Evolutionary conservation across 2,797 vertebrate species (phyloP).

Genomic region (Poeciliopsis turneri): DNA sequence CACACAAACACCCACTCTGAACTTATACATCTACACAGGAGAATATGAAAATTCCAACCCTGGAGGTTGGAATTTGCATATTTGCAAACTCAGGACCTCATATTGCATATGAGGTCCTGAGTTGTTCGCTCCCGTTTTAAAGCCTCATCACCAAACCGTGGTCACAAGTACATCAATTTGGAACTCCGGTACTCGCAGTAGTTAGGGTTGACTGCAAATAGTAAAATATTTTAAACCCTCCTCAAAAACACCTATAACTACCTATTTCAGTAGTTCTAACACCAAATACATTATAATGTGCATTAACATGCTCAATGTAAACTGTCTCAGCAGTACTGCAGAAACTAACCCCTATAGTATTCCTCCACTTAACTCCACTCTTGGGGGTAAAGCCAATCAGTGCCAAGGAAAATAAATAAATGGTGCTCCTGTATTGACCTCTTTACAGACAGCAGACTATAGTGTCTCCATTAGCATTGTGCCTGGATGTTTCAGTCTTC

Average conservation of each 20-base stretch:
- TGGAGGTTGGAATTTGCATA: no score
- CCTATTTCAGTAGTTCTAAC: no score
- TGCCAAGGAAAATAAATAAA: background rate
- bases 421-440: background rate
- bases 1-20: no score
- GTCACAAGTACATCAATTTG: background rate
- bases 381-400: background rate
- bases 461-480: background rate
- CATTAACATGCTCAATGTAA: background rate
- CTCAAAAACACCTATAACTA: no score
- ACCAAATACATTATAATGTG: no score
- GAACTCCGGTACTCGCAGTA: no score
- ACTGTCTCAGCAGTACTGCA: background rate
- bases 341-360: background rate
- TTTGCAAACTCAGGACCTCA: no score
- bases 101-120: no score
- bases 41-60: no score
- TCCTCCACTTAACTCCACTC: background rate
- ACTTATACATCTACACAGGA: background rate
- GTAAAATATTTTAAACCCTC: no score
- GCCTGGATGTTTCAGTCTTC: background rate
- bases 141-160: background rate
- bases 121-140: background rate
- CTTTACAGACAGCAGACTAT: background rate
- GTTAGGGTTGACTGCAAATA: no score